Percentiles rank a stretch among this genome's conserved stretches.
These are phyloP conservation scores for Genyomyrus donnyi DNA, from an alignment of 2,113 vertebrate species.

Conservation along the genomic window DNA sequence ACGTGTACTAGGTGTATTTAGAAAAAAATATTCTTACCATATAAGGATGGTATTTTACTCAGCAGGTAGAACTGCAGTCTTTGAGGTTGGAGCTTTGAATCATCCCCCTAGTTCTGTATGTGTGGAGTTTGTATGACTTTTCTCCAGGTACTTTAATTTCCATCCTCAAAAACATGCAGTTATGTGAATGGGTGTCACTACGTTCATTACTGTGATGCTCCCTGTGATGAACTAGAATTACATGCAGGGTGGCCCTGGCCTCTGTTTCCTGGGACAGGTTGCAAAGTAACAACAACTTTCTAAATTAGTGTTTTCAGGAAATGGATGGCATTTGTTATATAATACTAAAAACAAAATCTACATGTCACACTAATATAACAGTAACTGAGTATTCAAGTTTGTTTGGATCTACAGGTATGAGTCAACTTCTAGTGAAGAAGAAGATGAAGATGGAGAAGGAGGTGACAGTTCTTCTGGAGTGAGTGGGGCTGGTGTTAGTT, in stretches of 20 bases:
- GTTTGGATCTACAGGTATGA: constrained; percentile 68
- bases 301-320: neutral
- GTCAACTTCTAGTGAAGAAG: constrained; percentile 83
- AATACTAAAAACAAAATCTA: neutral
- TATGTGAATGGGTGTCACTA: neutral
- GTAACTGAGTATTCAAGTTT: neutral
- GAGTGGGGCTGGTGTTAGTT: constrained; percentile 56
- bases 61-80: neutral
- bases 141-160: neutral
- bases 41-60: neutral
- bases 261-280: neutral
- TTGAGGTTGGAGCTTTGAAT: neutral
- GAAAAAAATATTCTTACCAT: neutral
- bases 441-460: constrained; percentile 49
- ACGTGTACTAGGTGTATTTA: neutral
- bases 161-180: neutral
- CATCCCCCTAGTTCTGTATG: neutral
- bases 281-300: neutral
- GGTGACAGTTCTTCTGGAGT: constrained; percentile 62
- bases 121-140: neutral
- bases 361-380: neutral
- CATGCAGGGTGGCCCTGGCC: neutral
- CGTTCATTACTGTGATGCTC: neutral
- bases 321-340: neutral
- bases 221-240: neutral